A percentile compares a stretch with the other conserved stretches of the same genome.
Conservation (phyloP, 2,888 invertebrate species). For the Microchrysa polita region DNA sequence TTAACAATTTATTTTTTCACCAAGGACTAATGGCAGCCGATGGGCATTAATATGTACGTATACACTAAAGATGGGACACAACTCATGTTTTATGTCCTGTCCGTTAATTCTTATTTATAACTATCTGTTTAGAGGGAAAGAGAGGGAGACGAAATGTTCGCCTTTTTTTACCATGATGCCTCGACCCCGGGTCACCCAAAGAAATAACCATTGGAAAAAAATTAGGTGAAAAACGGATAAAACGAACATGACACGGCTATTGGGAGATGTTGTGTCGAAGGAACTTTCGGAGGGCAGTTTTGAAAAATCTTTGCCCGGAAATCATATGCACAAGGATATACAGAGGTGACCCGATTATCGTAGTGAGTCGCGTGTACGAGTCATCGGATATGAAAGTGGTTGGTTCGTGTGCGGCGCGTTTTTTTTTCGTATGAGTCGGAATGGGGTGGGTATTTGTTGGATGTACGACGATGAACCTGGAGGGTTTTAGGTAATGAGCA, state of each 20-base stretch:
- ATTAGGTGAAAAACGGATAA: background rate
- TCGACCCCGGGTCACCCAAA: background rate
- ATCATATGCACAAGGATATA: slow-evolving; percentile 35
- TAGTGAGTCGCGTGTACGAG: background rate
- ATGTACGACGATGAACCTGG: background rate
- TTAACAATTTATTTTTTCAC: too few relatives aligned
- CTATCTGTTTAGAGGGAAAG: slow-evolving; percentile 50
- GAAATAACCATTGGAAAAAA: slow-evolving; percentile 1
- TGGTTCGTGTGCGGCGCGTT: slow-evolving; percentile 7
- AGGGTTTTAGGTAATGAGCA: slow-evolving; percentile 45
- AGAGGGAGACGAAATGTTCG: too few relatives aligned
- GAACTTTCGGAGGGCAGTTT: slow-evolving; percentile 16
- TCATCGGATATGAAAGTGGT: slow-evolving; percentile 5
- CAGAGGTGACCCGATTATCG: slow-evolving; percentile 31
- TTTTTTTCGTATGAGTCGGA: slow-evolving; percentile 4
- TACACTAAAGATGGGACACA: slow-evolving; percentile 20
- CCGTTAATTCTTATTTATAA: slow-evolving; percentile 51
- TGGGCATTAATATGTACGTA: slow-evolving; percentile 45
- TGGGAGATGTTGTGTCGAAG: slow-evolving; percentile 26
- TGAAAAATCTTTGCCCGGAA: slow-evolving; percentile 19
- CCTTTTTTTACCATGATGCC: background rate
- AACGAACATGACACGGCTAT: too few relatives aligned
- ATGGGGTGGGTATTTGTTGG: background rate
- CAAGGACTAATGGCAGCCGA: slow-evolving; percentile 25
- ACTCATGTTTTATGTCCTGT: slow-evolving; percentile 46